Evolutionary conservation across 2,888 invertebrate species (phyloP).

Genomic region (Oxystoma pomonae): DNA sequence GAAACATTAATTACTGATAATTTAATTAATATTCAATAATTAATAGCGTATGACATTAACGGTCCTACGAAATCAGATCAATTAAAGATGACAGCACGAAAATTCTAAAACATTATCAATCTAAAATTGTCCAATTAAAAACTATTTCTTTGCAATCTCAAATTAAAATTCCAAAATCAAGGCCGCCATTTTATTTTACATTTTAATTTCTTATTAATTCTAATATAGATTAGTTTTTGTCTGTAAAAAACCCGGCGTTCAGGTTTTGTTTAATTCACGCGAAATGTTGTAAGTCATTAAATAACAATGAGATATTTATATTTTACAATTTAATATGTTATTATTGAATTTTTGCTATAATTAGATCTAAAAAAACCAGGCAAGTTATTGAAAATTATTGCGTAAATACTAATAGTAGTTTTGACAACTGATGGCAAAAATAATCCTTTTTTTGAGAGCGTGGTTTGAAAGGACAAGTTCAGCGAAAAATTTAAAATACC

Average conservation of each 20-base stretch:
- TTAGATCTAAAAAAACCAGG: too few species aligned
- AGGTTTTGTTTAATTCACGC: background rate
- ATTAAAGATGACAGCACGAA: constrained; percentile 18
- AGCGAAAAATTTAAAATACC: too few species aligned
- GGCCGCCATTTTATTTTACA: background rate
- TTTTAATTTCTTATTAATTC: background rate
- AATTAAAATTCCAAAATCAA: background rate
- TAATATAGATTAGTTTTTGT: background rate
- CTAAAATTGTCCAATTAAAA: background rate
- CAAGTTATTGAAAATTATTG: too few species aligned
- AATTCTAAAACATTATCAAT: background rate
- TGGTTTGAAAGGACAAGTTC: too few species aligned
- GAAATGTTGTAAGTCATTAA: background rate
- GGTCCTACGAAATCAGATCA: constrained; percentile 20
- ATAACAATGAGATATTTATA: background rate
- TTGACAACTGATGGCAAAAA: too few species aligned
- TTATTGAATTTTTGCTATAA: background rate
- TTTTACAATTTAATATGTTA: background rate
- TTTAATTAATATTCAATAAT: constrained; percentile 10
- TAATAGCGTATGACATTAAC: constrained; percentile 16
- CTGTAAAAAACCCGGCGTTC: background rate
- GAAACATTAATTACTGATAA: background rate
- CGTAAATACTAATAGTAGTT: too few species aligned
- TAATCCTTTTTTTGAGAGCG: too few species aligned
- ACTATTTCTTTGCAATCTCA: background rate